Evolutionary conservation across 2,888 invertebrate species (phyloP), one percentile per base, ranked within the genome.

Genomic region (Gonocerus acuteangulatus): DNA sequence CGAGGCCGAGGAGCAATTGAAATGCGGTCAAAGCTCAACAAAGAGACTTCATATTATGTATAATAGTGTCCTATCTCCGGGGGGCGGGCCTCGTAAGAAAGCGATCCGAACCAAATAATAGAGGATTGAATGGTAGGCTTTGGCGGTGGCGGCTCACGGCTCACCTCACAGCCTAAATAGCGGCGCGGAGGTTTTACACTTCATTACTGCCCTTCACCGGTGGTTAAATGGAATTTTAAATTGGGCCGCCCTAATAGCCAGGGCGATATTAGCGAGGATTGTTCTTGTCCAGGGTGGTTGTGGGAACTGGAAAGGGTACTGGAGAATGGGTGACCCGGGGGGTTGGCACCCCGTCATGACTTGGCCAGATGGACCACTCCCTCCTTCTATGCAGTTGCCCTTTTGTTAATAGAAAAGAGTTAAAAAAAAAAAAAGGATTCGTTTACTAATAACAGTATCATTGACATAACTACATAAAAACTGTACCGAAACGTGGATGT

Each of bases 191-290:
- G 57, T 57, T 57, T 57, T 32, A 57, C 57, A 57, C 57, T 57
- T 57, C 45, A 57, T 57, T 57, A 45, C 23, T 15, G 57, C 57
- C 21, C 39, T 57, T 57, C 45, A 57, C 39, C 44, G 22, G 22
- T 45, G 45, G 23, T 34, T 57, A 57, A 44, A 57, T 45, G 57
- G 57, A 57, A 57, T 57, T 57, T 57, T 57, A 57, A 57, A 57
- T 57, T 57, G 57, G 57, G 57, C 47, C 47, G 39, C 39, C 39
- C 52, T 52, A 52, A 52, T 52, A 52, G 52, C 19, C 36, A 39
- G 39, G 22, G 52, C n/a, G 39, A 39, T 39, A 39, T 52, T 52
- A 52, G 36, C n/a, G 21, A 23, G 52, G 52, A 52, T 52, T 52
- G 52, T 52, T 52, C 52, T 52, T 52, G 42, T n/a, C n/a, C 22